These are phyloP conservation scores for Nebria ingens DNA, from an alignment of 1,140 invertebrate species.

Conservation along the genomic window DNA sequence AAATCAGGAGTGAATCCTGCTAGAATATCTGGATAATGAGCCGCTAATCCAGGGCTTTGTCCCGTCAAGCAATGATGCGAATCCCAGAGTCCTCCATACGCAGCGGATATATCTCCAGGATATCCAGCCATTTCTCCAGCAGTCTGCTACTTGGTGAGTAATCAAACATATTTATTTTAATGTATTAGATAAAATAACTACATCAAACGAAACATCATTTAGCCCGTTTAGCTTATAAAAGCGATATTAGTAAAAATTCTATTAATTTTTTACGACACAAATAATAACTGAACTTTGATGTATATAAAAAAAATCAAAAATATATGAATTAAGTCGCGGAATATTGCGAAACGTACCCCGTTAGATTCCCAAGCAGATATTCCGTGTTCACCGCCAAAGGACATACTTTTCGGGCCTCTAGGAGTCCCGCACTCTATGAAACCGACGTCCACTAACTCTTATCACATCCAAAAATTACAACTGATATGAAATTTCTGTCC, in stretches of 20 bases:
- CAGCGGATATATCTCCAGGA: neutral
- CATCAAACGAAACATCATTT: too few relatives aligned
- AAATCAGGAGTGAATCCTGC: slow-evolving; percentile 44
- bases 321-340: too few relatives aligned
- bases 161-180: too few relatives aligned
- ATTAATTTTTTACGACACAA: too few relatives aligned
- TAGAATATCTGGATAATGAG: slow-evolving; percentile 40
- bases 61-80: slow-evolving; percentile 28
- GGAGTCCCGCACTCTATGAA: neutral
- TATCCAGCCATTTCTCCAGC: slow-evolving; percentile 28
- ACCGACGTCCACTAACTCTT: neutral
- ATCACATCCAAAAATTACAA: neutral
- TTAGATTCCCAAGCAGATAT: neutral
- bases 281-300: too few relatives aligned
- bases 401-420: neutral
- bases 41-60: slow-evolving; percentile 26
- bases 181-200: too few relatives aligned
- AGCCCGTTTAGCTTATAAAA: too few relatives aligned
- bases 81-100: slow-evolving; percentile 30
- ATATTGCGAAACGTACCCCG: neutral
- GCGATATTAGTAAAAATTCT: too few relatives aligned
- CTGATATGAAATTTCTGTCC: neutral
- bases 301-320: too few relatives aligned
- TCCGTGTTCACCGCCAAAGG: neutral
- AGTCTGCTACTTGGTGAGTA: neutral